Evolutionary conservation across 2,797 vertebrate genomes (phyloP).

Genomic region (Cyclopterus lumpus): DNA sequence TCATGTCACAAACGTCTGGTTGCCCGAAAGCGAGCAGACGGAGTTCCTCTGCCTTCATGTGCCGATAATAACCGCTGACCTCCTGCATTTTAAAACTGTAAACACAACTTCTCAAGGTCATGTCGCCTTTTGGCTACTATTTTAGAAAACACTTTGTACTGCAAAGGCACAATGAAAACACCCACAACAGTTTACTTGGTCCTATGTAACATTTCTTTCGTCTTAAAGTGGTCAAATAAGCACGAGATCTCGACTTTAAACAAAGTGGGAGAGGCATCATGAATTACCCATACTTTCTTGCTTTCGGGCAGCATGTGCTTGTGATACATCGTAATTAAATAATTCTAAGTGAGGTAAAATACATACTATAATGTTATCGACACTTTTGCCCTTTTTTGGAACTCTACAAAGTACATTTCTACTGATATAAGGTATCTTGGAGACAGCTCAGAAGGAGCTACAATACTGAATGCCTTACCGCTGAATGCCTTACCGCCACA

Average conservation of each 20-base stretch:
- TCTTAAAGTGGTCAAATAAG: constrained; percentile 24
- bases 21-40: constrained; percentile 20
- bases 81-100: constrained; percentile 32
- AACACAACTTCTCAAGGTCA: constrained; percentile 17
- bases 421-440: not conserved
- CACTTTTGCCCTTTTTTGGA: not conserved
- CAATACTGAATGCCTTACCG: not conserved
- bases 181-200: constrained; percentile 19
- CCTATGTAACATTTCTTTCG: constrained; percentile 8
- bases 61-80: constrained; percentile 18
- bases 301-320: constrained; percentile 11
- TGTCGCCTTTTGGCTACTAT: constrained; percentile 17
- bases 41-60: constrained; percentile 17
- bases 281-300: not conserved
- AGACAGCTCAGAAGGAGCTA: constrained; percentile 2
- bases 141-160: constrained; percentile 47
- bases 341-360: constrained; percentile 21
- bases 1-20: constrained; percentile 32
- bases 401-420: constrained; percentile 12
- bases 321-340: not conserved
- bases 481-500: not conserved
- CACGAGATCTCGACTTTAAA: constrained; percentile 8
- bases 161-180: constrained; percentile 28
- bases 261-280: constrained; percentile 3
- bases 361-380: constrained; percentile 11